Conservation (phyloP, 2,888 invertebrate species). For the Meiosimyza platycephala region DNA sequence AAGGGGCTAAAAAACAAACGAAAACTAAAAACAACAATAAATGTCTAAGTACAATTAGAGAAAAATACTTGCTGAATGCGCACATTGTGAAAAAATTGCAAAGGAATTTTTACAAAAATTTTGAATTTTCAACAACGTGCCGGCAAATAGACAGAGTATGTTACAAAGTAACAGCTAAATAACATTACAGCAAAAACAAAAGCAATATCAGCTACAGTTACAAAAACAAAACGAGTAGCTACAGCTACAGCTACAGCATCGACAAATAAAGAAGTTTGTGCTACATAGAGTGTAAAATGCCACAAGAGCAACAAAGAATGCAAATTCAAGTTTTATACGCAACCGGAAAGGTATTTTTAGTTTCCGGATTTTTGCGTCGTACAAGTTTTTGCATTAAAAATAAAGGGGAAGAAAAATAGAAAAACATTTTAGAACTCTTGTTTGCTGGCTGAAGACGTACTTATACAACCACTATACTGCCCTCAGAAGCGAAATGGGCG, state of each 20-base stretch:
- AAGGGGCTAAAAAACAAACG: background rate
- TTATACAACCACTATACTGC: no score
- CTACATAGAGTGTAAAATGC: no score
- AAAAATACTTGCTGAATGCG: no score
- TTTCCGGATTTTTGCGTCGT: background rate
- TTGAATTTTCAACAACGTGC: slow-evolving; percentile 24
- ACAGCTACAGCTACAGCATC: background rate
- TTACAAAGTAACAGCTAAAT: slow-evolving; percentile 28
- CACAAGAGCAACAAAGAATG: no score
- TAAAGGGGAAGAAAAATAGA: background rate
- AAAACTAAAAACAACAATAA: background rate
- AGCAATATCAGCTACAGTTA: slow-evolving; percentile 12
- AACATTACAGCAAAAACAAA: slow-evolving; percentile 17
- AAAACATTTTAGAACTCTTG: background rate
- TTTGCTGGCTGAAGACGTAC: no score
- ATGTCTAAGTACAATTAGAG: no score
- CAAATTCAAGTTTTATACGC: no score
- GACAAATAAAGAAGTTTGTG: no score
- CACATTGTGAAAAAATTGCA: slow-evolving; percentile 25
- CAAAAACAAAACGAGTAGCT: slow-evolving; percentile 12
- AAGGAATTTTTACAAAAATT: slow-evolving; percentile 30
- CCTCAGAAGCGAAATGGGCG: no score
- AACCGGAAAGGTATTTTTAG: no score
- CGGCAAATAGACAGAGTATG: slow-evolving; percentile 28
- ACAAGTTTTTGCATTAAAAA: slow-evolving; percentile 1